Evolutionary conservation across 92 coral and sea anemone species (phyloP).

Genomic region (Heteractis magnifica): DNA sequence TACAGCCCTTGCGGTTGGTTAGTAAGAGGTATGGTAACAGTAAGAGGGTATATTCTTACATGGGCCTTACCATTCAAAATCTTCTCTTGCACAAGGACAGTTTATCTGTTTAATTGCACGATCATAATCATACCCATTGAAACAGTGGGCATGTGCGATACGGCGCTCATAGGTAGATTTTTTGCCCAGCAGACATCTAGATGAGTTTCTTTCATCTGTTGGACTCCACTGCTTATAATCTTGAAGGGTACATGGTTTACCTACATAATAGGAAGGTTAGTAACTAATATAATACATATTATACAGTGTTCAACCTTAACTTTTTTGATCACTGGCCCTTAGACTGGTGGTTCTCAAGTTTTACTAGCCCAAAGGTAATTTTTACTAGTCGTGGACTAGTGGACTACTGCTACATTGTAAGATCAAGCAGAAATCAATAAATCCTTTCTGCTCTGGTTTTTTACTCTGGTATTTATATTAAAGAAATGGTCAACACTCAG

Average conservation of each 20-base stretch:
- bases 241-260: conserved; percentile 51
- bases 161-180: conserved; percentile 65
- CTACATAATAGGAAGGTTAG: conserved; percentile 24
- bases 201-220: conserved; percentile 65
- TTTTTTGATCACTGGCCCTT: too few species aligned
- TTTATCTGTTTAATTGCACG: conserved; percentile 56
- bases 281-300: conserved; percentile 23
- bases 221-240: conserved; percentile 92
- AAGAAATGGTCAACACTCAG: too few species aligned
- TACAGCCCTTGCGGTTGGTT: too few species aligned
- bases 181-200: conserved; percentile 79
- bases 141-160: conserved; percentile 80
- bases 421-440: too few species aligned
- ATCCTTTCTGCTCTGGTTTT: too few species aligned
- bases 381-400: too few species aligned
- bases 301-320: too few species aligned
- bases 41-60: neutral
- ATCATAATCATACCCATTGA: conserved; percentile 86
- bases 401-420: too few species aligned
- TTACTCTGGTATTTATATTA: too few species aligned
- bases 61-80: conserved; percentile 77
- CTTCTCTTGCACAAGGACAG: conserved; percentile 79
- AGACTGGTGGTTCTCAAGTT: too few species aligned
- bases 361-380: too few species aligned
- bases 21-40: neutral